Conservation (phyloP, 2,797 vertebrate species). For the Anisognathus igniventris region DNA sequence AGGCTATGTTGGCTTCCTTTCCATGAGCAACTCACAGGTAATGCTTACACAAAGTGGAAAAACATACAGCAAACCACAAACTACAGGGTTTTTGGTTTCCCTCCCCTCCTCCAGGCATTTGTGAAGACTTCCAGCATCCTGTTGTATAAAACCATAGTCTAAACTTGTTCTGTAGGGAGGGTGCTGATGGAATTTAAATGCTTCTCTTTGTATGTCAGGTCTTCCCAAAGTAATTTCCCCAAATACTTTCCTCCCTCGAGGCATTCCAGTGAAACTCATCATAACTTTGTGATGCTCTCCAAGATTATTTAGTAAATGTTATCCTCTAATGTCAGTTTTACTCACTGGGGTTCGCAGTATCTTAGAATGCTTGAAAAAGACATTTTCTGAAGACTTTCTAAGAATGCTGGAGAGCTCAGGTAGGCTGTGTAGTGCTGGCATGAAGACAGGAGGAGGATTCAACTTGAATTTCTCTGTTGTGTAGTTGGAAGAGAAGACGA, state of each 20-base stretch:
- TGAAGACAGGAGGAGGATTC: neutral
- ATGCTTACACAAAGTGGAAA: neutral
- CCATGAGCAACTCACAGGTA: neutral
- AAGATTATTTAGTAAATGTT: neutral
- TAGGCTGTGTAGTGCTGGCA: neutral
- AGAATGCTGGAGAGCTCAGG: neutral
- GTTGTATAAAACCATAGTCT: neutral
- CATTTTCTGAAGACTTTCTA: neutral
- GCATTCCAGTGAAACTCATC: neutral
- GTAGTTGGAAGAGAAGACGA: neutral
- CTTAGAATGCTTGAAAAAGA: neutral
- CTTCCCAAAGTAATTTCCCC: conserved; percentile 18
- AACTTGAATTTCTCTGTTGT: neutral
- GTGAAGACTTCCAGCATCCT: neutral
- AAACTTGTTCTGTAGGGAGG: conserved; percentile 1
- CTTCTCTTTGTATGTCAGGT: neutral
- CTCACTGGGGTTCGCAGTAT: neutral
- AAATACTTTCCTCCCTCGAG: neutral
- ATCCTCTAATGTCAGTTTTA: neutral
- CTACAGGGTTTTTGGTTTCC: neutral
- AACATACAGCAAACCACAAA: neutral
- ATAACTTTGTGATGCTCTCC: neutral
- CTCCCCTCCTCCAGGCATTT: neutral
- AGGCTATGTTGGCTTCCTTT: neutral
- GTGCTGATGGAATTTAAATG: neutral